phyloP scores from a whole-genome alignment of 2,888 invertebrate species.

The Conomelus anceps region DNA sequence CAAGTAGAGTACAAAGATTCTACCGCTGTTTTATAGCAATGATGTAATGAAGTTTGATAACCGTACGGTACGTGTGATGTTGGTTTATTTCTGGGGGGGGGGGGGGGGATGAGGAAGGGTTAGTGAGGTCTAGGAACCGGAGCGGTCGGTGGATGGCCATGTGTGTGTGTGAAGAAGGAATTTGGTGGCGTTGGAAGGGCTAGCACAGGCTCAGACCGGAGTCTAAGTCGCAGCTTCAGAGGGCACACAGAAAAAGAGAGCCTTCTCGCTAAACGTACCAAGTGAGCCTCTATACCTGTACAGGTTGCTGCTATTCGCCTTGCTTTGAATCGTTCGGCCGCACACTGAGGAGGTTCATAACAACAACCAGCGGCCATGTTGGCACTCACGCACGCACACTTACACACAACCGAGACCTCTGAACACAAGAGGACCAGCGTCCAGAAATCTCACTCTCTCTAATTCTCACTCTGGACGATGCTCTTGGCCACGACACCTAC shows the following conservation, averaged over 20 bases:
- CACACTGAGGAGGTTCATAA: neutral
- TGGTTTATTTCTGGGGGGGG: too few species aligned
- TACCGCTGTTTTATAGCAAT: neutral
- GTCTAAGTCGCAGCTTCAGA: too few species aligned
- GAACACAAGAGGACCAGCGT: neutral
- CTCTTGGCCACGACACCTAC: neutral
- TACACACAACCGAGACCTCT: neutral
- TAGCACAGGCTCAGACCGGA: too few species aligned
- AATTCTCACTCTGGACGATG: neutral
- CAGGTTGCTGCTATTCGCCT: neutral
- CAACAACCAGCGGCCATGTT: neutral
- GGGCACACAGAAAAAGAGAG: neutral
- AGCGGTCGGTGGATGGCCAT: too few species aligned
- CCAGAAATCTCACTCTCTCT: neutral
- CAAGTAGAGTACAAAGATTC: neutral
- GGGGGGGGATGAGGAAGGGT: neutral
- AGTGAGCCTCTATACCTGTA: neutral
- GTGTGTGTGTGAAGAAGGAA: neutral
- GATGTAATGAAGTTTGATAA: neutral
- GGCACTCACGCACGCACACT: neutral
- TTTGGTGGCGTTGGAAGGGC: neutral
- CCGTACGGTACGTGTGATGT: neutral
- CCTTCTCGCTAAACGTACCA: neutral
- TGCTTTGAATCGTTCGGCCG: neutral
- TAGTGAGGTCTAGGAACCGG: neutral